Base-by-base conservation (phyloP, 1,140 invertebrate species). In the Drosophila obscura region DNA sequence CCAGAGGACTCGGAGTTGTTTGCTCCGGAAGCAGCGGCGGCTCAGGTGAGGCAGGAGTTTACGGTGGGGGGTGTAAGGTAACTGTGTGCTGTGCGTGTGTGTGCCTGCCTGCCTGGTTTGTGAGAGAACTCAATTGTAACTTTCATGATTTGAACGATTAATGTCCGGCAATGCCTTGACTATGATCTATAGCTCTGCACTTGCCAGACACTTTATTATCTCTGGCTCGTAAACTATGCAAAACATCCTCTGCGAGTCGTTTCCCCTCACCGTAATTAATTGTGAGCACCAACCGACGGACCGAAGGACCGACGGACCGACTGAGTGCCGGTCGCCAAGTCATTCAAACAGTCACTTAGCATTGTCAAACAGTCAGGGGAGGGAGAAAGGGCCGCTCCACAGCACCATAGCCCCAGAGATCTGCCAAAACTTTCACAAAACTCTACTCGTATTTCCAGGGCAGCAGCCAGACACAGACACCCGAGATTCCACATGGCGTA, bases 301-400 rank as follows among this genome's bases (percentile, higher is more conserved):
- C 50, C 28, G 7, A 31, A 63, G 19, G 51, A 74, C 43, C 45
- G 57, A 56, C 66, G 56, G 56, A 26, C 44, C 65, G 16, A 35
- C 52, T 19, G 39, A 75, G 46, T 50, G 58, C 65, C 61, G 51
- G 56, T 26, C 60, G 63, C 41, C 64, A 80, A 84, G 81, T 84
- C 77, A 80, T 85, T 84, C 77, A 85, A 73, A 64, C 71, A 78
- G 78, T 88, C 83, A 85, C 82, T 85, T 85, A 85, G 64, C 71
- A 77, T 59, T 72, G 73, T 61, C 73, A 75, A 80, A 57, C 11
- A 39, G 35, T 9, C 11, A 39, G 35, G 4, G 4, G 35, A 19
- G 35, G 35, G 31, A 8, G 31, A 9, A 9, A 1, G 19, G 19
- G 19, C 31, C 31, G 3, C 9, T 2, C 31, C 31, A 11, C 31